phyloP scores from a whole-genome alignment of 2,797 vertebrate genomes.

The Esox masquinongy region DNA sequence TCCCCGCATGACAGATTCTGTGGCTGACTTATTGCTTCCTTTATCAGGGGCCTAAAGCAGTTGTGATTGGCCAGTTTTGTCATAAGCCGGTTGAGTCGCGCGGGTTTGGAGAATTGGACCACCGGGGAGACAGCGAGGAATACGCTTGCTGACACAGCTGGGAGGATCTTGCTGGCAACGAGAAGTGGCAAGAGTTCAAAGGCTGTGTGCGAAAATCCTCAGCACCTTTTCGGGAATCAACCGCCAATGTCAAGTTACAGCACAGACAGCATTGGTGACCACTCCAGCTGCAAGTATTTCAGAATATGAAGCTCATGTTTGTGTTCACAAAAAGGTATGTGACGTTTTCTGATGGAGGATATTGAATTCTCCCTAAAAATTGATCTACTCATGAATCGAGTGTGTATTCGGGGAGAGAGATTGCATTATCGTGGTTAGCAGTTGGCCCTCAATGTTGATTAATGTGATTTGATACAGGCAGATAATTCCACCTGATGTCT shows the following conservation, averaged over 20 bases:
- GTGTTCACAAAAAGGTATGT: neutral
- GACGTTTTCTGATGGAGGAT: slow-evolving; percentile 18
- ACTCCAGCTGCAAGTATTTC: neutral
- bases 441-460: slow-evolving; percentile 59
- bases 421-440: slow-evolving; percentile 59
- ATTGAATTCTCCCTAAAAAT: slow-evolving; percentile 10
- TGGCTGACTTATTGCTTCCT: slow-evolving; percentile 44
- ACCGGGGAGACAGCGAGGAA: slow-evolving; percentile 23
- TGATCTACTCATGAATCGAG: slow-evolving; percentile 1
- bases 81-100: slow-evolving; percentile 41
- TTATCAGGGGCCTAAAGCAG: slow-evolving; percentile 42
- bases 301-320: neutral
- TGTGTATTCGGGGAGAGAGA: slow-evolving; percentile 33
- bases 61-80: slow-evolving; percentile 33
- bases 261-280: neutral
- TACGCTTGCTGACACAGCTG: slow-evolving; percentile 45
- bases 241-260: slow-evolving; percentile 5
- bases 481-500: slow-evolving; percentile 59
- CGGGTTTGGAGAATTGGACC: slow-evolving; percentile 41
- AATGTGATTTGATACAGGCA: slow-evolving; percentile 57
- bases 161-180: slow-evolving; percentile 49
- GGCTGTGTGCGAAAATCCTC: slow-evolving; percentile 27
- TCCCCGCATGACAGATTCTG: slow-evolving; percentile 26
- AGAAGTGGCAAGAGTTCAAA: slow-evolving; percentile 56
- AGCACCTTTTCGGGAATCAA: slow-evolving; percentile 27